Evolutionary conservation across 2,113 vertebrate species (phyloP).

Genomic region (Rhinopomastus cyanomelas): DNA sequence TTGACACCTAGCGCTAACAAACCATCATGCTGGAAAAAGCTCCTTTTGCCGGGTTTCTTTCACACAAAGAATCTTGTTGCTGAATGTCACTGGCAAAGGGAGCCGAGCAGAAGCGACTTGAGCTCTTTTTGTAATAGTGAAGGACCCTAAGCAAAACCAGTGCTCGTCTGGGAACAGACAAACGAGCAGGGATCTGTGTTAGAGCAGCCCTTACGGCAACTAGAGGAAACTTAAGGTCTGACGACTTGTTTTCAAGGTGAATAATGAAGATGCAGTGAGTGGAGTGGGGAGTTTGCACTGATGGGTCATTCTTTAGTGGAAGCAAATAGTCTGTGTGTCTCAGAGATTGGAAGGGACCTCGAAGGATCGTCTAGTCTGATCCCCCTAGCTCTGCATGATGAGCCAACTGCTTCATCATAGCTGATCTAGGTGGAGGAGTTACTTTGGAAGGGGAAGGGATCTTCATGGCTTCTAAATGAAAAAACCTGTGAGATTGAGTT

Average conservation of each 20-base stretch:
- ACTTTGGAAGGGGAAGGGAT: neutral
- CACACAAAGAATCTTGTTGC: conserved; percentile 25
- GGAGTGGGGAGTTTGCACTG: neutral
- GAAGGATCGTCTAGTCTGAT: too few relatives aligned
- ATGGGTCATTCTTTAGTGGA: neutral
- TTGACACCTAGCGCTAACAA: conserved; percentile 24
- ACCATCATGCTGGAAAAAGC: conserved; percentile 38
- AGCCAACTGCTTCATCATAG: neutral
- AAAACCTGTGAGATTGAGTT: neutral
- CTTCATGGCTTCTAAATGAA: neutral
- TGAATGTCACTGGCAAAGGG: conserved; percentile 43
- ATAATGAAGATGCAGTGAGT: neutral
- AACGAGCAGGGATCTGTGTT: neutral
- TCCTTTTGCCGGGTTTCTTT: conserved; percentile 45
- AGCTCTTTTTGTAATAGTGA: neutral
- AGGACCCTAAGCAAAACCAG: conserved; percentile 21
- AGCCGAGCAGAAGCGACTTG: conserved; percentile 18
- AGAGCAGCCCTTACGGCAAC: neutral
- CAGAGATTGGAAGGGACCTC: too few relatives aligned
- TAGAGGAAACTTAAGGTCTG: neutral
- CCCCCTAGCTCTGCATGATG: neutral
- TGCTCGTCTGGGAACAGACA: conserved; percentile 6
- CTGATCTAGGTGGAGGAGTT: neutral
- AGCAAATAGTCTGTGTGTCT: neutral
- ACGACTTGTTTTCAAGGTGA: neutral